A percentile compares a stretch with the other conserved stretches of the same genome.
Conservation (phyloP, 2,888 invertebrate species). For the Chirona hameri region DNA sequence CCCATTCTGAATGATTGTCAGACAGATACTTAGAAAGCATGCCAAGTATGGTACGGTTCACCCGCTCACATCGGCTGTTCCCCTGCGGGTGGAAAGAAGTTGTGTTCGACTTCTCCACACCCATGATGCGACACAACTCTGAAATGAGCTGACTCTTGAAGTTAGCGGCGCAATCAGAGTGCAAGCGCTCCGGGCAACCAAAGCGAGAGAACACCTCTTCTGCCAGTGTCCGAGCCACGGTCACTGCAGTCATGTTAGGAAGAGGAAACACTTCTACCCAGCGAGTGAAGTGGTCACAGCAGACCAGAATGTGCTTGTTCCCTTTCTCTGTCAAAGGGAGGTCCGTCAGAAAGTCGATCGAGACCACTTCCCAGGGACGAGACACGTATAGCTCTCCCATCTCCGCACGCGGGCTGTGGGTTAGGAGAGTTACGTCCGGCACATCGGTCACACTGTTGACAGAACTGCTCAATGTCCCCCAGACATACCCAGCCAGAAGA, state of each 20-base stretch:
- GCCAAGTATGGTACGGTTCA: too few species aligned
- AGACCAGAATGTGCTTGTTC: background rate
- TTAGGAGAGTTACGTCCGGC: background rate
- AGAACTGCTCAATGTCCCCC: background rate
- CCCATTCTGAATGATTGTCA: too few species aligned
- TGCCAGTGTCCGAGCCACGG: background rate
- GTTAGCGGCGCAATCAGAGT: background rate
- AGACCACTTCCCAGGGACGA: background rate
- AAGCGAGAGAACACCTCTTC: background rate
- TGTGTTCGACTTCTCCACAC: background rate
- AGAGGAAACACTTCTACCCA: background rate
- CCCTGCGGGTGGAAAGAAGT: background rate
- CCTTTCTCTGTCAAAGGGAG: background rate
- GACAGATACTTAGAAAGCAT: too few species aligned
- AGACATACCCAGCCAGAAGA: background rate
- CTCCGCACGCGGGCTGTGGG: background rate
- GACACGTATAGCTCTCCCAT: background rate
- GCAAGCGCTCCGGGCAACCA: background rate
- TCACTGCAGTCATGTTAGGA: background rate
- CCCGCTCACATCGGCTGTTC: too few species aligned
- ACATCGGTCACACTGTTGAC: background rate
- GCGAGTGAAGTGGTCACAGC: background rate
- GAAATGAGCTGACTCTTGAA: background rate
- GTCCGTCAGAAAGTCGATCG: background rate
- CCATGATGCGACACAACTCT: background rate